phyloP scores from a whole-genome alignment of 2,888 invertebrate species.

The Oscheius onirici region DNA sequence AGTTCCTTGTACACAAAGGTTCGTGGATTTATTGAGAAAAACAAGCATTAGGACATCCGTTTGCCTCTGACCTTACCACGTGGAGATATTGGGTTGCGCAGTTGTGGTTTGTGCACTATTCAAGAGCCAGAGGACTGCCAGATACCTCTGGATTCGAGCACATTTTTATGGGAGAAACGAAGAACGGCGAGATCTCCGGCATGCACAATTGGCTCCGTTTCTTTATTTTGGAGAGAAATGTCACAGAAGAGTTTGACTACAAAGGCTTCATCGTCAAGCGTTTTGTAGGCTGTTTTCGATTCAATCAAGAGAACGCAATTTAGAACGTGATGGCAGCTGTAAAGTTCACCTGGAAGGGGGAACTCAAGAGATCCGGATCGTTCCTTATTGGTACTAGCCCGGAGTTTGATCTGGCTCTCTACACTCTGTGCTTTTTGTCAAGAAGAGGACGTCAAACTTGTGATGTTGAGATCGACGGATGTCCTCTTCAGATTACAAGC shows the following conservation, averaged over 20 bases:
- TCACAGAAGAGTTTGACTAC: slow-evolving; percentile 75
- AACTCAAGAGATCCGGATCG: slow-evolving; percentile 59
- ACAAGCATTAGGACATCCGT: slow-evolving; percentile 58
- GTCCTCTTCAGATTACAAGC: slow-evolving; percentile 66
- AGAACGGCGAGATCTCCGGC: slow-evolving; percentile 80
- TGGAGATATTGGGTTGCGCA: slow-evolving; percentile 59
- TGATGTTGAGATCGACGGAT: slow-evolving; percentile 69
- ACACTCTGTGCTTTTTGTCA: slow-evolving; percentile 85
- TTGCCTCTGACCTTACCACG: slow-evolving; percentile 49
- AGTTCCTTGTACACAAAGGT: slow-evolving; percentile 74
- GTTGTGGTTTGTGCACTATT: slow-evolving; percentile 80
- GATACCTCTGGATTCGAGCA: slow-evolving; percentile 93
- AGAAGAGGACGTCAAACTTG: slow-evolving; percentile 79
- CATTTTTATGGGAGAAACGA: slow-evolving; percentile 85
- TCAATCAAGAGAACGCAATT: neutral
- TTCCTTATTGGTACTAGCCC: slow-evolving; percentile 78
- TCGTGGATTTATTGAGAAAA: slow-evolving; percentile 22
- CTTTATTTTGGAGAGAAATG: slow-evolving; percentile 76
- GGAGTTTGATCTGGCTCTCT: slow-evolving; percentile 88
- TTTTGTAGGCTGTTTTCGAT: slow-evolving; percentile 52
- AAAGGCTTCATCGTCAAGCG: slow-evolving; percentile 69
- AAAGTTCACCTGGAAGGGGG: slow-evolving; percentile 60
- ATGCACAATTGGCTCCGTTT: slow-evolving; percentile 92
- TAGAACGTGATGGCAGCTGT: slow-evolving; percentile 65
- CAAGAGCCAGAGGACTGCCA: slow-evolving; percentile 79